A percentile compares a stretch with the other conserved stretches of the same genome.
These are phyloP conservation scores for Dolichoris vasculosae DNA, from an alignment of 1,140 invertebrate species.

Conservation along the genomic window DNA sequence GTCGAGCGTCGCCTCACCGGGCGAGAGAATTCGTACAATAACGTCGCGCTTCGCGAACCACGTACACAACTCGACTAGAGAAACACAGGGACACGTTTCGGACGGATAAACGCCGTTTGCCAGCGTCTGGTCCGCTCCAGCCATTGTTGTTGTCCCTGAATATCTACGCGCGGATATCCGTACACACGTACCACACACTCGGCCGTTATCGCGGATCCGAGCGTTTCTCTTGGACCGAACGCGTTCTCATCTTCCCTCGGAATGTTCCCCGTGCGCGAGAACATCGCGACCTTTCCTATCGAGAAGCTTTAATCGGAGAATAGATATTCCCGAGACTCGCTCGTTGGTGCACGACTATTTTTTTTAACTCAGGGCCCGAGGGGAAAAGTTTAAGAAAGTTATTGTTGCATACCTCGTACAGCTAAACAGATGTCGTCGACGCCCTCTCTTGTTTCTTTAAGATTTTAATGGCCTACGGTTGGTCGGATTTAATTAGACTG, in stretches of 20 bases:
- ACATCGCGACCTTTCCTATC: neutral
- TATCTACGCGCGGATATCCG: neutral
- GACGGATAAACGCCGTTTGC: conserved; percentile 49
- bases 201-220: too few species aligned
- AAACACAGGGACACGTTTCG: conserved; percentile 30
- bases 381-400: neutral
- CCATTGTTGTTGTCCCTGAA: neutral
- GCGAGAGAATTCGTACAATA: conserved; percentile 32
- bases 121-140: neutral
- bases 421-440: neutral
- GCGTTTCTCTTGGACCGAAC: neutral
- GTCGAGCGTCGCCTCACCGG: neutral
- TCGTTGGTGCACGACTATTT: neutral
- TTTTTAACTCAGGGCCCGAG: neutral
- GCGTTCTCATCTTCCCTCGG: neutral
- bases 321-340: neutral
- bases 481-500: conserved; percentile 23
- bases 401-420: conserved; percentile 31
- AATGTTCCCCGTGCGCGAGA: neutral
- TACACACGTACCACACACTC: neutral
- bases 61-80: neutral
- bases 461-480: conserved; percentile 22
- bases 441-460: conserved; percentile 5
- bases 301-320: neutral
- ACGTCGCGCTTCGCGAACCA: conserved; percentile 20